A percentile compares a stretch with the other conserved stretches of the same genome.
Conservation (phyloP, 2,888 invertebrate genomes). For the Hydroisotoma schaefferi region DNA sequence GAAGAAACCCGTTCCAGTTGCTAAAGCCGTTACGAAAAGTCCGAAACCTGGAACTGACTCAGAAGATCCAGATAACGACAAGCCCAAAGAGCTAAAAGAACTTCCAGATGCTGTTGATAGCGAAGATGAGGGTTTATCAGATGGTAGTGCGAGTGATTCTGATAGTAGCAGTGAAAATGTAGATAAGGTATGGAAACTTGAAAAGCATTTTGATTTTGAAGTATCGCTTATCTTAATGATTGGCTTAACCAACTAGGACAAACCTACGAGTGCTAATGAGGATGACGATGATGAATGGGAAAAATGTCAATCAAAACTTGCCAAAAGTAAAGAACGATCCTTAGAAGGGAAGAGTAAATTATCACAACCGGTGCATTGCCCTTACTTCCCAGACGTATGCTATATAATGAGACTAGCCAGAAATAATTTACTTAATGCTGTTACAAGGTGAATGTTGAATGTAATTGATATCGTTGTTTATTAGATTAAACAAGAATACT, state of each 20-base stretch:
- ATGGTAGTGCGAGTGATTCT: constrained; percentile 47
- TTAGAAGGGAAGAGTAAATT: constrained; percentile 89
- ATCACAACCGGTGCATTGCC: constrained; percentile 96
- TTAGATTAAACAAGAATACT: constrained; percentile 91
- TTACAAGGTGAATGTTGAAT: background rate
- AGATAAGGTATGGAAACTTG: constrained; percentile 36
- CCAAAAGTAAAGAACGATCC: constrained; percentile 73
- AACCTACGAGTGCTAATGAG: constrained; percentile 50
- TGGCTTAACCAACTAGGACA: constrained; percentile 33
- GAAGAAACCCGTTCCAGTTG: constrained; percentile 47
- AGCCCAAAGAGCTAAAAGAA: constrained; percentile 38
- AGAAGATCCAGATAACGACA: constrained; percentile 22
- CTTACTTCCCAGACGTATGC: constrained; percentile 80
- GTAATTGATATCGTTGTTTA: constrained; percentile 30
- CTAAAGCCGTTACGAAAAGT: constrained; percentile 48
- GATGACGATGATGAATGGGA: constrained; percentile 84
- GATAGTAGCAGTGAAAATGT: constrained; percentile 50
- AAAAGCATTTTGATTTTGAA: background rate
- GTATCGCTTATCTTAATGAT: constrained; percentile 48
- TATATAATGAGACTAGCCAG: background rate
- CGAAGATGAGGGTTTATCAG: constrained; percentile 56
- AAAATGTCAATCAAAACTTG: constrained; percentile 80
- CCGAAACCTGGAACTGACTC: constrained; percentile 47
- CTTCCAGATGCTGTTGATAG: constrained; percentile 51
- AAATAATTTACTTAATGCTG: too few species aligned